Evolutionary conservation across 1,140 invertebrate genomes (phyloP).

Genomic region (Scylla paramamosain): DNA sequence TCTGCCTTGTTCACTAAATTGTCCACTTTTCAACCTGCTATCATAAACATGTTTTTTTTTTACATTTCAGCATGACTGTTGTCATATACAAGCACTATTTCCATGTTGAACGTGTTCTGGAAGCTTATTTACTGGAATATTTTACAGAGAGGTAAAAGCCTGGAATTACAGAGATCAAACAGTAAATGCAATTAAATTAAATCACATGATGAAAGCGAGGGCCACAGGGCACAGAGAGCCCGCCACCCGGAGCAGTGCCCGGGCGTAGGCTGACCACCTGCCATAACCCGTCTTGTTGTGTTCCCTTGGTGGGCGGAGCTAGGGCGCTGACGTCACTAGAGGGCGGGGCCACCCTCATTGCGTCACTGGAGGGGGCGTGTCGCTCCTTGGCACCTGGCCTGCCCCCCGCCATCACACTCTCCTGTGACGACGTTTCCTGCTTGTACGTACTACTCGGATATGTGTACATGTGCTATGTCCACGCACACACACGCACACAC

Average conservation of each 20-base stretch:
- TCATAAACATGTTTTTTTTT: too few relatives aligned
- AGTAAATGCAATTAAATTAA: not conserved
- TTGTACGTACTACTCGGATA: conserved; percentile 61
- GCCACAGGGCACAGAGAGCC: not conserved
- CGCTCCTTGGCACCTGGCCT: conserved; percentile 63
- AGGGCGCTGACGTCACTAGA: conserved; percentile 70
- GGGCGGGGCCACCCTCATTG: conserved; percentile 66
- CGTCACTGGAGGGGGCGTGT: conserved; percentile 70
- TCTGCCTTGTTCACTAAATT: not conserved
- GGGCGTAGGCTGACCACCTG: conserved; percentile 8
- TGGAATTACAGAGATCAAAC: not conserved
- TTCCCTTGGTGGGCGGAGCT: conserved; percentile 61
- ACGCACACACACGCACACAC: not conserved
- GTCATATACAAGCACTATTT: too few relatives aligned
- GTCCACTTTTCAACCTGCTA: too few relatives aligned
- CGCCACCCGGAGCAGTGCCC: not conserved
- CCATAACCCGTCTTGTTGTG: conserved; percentile 21
- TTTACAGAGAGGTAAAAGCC: not conserved
- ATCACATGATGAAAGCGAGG: not conserved
- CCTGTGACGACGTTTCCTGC: conserved; percentile 75
- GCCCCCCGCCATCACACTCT: conserved; percentile 72
- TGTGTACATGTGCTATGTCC: not conserved
- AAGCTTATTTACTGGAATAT: too few relatives aligned
- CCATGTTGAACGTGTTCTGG: too few relatives aligned
- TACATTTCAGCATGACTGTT: too few relatives aligned